A percentile compares a stretch with the other conserved stretches of the same genome.
phyloP scores from a whole-genome alignment of 1,140 invertebrate genomes.

The Diabrotica undecimpunctata region DNA sequence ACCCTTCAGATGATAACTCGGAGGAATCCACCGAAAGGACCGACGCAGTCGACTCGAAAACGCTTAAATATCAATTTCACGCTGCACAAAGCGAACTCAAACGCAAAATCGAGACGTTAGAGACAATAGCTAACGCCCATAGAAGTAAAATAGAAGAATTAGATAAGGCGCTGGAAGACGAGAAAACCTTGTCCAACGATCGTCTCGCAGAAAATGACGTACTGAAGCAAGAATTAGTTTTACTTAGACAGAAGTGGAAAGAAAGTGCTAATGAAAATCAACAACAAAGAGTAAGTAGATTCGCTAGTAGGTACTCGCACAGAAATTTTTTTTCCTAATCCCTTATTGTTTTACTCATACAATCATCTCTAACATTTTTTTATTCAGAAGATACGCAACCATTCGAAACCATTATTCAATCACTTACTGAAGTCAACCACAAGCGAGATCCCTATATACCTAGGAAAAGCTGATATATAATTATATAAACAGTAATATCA shows the following conservation, averaged over 20 bases:
- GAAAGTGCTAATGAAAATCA: constrained; percentile 49
- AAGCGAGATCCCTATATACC: too few relatives aligned
- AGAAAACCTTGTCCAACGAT: constrained; percentile 42
- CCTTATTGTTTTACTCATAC: too few relatives aligned
- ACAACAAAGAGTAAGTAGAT: constrained; percentile 41
- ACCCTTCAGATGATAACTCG: constrained; percentile 23
- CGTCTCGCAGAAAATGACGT: constrained; percentile 45
- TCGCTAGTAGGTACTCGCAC: constrained; percentile 14
- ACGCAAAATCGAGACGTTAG: constrained; percentile 46
- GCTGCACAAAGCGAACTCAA: constrained; percentile 45
- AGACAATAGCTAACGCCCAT: constrained; percentile 46
- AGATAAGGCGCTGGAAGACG: constrained; percentile 42
- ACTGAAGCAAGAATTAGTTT: constrained; percentile 48
- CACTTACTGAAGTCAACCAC: too few relatives aligned
- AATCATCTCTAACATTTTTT: too few relatives aligned
- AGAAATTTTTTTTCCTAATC: not conserved
- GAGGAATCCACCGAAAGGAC: constrained; percentile 21
- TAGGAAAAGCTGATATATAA: too few relatives aligned
- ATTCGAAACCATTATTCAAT: too few relatives aligned
- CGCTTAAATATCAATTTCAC: constrained; percentile 44
- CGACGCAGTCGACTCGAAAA: constrained; percentile 43
- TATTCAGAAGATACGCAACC: too few relatives aligned
- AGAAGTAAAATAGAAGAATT: constrained; percentile 43
- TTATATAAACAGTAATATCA: too few relatives aligned
- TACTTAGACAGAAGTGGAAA: constrained; percentile 46